Evolutionary conservation across 1,140 invertebrate genomes (phyloP).

Genomic region (Nebria ingens): DNA sequence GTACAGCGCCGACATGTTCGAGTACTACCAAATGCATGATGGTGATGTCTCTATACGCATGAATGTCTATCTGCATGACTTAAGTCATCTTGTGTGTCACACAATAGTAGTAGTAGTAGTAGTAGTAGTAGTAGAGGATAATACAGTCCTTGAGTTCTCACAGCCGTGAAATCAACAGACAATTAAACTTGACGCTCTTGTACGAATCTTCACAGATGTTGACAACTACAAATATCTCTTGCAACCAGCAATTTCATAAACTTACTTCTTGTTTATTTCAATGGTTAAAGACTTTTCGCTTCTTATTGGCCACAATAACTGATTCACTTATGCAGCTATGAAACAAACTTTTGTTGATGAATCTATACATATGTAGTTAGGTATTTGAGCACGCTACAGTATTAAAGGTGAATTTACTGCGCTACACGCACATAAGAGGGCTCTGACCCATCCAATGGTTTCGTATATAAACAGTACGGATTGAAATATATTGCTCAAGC

Average conservation of each 20-base stretch:
- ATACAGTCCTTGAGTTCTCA: background rate
- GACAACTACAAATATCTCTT: background rate
- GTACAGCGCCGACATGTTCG: too few relatives aligned
- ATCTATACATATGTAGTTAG: background rate
- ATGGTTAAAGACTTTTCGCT: too few relatives aligned
- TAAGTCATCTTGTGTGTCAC: background rate
- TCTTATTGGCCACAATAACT: too few relatives aligned
- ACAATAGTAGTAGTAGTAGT: slow-evolving; percentile 4
- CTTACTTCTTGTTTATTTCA: too few relatives aligned
- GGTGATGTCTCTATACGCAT: background rate
- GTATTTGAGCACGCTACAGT: too few relatives aligned
- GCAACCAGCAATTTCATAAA: too few relatives aligned
- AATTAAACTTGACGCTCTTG: background rate
- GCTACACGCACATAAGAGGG: background rate
- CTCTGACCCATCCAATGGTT: background rate
- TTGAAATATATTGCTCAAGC: background rate
- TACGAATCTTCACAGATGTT: background rate
- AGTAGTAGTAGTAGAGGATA: too few relatives aligned
- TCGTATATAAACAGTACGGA: background rate
- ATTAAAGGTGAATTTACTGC: too few relatives aligned
- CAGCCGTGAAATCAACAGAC: slow-evolving; percentile 5
- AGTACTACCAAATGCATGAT: too few relatives aligned
- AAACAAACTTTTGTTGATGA: background rate
- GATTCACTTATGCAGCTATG: too few relatives aligned
- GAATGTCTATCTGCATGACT: background rate